These are phyloP conservation scores for Brachirus orientalis DNA, from an alignment of 2,113 vertebrate species.

Conservation along the genomic window DNA sequence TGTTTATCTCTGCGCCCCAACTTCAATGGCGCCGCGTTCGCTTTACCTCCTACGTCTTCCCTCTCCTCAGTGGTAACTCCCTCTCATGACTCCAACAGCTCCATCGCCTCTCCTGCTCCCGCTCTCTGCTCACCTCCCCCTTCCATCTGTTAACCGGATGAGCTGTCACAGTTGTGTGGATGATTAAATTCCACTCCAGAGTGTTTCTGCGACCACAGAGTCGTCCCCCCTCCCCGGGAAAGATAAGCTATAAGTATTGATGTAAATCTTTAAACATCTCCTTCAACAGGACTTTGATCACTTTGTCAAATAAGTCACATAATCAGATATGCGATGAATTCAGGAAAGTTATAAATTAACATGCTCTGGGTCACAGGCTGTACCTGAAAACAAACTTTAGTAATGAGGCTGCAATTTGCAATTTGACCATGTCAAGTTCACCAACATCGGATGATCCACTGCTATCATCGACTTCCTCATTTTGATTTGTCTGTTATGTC, in stretches of 20 bases:
- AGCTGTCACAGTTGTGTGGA: slow-evolving; percentile 59
- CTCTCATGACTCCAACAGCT: slow-evolving; percentile 29
- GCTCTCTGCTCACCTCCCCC: slow-evolving; percentile 36
- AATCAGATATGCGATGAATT: neutral
- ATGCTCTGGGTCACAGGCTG: too few species aligned
- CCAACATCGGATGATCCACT: too few species aligned
- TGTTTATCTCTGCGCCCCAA: slow-evolving; percentile 16
- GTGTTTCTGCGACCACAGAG: slow-evolving; percentile 25
- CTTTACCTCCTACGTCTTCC: slow-evolving; percentile 16
- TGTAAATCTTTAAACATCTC: neutral
- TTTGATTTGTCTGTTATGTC: too few species aligned
- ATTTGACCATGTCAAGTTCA: too few species aligned
- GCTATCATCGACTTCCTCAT: too few species aligned
- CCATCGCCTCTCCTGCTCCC: slow-evolving; percentile 15
- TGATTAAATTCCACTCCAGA: slow-evolving; percentile 60
- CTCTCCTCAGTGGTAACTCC: slow-evolving; percentile 16
- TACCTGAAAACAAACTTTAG: too few species aligned
- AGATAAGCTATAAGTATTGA: slow-evolving; percentile 13
- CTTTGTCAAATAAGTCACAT: neutral
- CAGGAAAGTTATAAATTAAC: neutral
- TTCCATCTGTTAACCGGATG: slow-evolving; percentile 68
- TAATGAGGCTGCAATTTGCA: too few species aligned
- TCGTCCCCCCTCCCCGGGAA: neutral
- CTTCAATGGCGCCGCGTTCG: neutral
- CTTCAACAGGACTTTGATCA: neutral